Evolutionary conservation across 2,888 invertebrate species (phyloP).

Genomic region (Plebejus argus): DNA sequence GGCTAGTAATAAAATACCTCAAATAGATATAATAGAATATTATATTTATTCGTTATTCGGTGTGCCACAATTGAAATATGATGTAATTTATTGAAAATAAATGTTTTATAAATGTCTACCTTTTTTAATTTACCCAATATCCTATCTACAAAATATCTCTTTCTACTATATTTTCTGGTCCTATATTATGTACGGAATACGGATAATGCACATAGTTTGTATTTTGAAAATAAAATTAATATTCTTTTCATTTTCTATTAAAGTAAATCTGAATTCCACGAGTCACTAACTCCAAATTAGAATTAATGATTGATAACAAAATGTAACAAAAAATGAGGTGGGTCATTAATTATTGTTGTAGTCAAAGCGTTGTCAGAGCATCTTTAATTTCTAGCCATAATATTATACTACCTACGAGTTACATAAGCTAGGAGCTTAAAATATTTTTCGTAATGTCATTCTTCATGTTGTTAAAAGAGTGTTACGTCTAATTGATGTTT

Average conservation of each 20-base stretch:
- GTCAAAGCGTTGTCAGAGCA: neutral
- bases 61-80: conserved; percentile 74
- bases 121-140: conserved; percentile 34
- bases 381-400: neutral
- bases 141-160: neutral
- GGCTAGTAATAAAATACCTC: conserved; percentile 57
- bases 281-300: too few species aligned
- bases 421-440: too few species aligned
- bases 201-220: too few species aligned
- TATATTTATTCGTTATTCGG: conserved; percentile 71
- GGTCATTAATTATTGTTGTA: neutral
- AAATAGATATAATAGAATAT: conserved; percentile 57
- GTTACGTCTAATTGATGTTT: neutral
- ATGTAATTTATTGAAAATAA: conserved; percentile 76
- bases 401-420: too few species aligned
- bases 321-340: neutral
- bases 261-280: too few species aligned
- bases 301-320: neutral
- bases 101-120: conserved; percentile 76
- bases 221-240: too few species aligned
- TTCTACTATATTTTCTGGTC: neutral
- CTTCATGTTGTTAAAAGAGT: neutral
- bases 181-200: too few species aligned
- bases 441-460: neutral
- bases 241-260: too few species aligned